A percentile compares a stretch with the other conserved stretches of the same genome.
Evolutionary conservation across 2,888 invertebrate species (phyloP).

Genomic region (Tholera decimalis): DNA sequence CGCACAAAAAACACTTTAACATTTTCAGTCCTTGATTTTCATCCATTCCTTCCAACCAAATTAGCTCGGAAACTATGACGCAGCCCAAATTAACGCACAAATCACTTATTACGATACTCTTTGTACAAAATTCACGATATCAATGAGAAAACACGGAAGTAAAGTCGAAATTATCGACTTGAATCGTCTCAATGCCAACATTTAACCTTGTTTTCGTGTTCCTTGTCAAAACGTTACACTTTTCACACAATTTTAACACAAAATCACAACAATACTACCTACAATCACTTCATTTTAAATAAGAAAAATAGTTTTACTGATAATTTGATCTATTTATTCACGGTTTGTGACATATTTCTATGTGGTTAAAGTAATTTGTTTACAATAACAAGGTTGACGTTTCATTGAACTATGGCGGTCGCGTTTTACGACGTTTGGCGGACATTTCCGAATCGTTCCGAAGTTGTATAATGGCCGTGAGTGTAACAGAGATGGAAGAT

Average conservation of each 20-base stretch:
- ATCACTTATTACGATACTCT: conserved; percentile 12
- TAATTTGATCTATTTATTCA: background rate
- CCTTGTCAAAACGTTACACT: conserved; percentile 31
- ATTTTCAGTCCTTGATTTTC: conserved; percentile 5
- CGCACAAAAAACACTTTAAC: conserved; percentile 30
- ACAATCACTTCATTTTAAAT: background rate
- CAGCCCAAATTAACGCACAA: background rate
- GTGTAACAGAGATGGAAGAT: conserved; percentile 27
- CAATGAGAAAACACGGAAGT: conserved; percentile 36
- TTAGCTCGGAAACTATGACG: background rate
- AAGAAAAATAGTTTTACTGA: background rate
- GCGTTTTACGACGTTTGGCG: conserved; percentile 18
- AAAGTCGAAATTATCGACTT: conserved; percentile 9
- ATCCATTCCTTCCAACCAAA: background rate
- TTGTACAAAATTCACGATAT: conserved; percentile 9
- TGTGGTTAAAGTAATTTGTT: conserved; percentile 19
- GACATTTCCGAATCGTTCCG: conserved; percentile 15
- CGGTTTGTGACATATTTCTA: background rate
- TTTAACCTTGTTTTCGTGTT: conserved; percentile 27
- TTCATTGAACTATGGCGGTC: conserved; percentile 39
- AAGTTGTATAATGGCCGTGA: conserved; percentile 26
- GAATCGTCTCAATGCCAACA: conserved; percentile 30
- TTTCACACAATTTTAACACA: background rate
- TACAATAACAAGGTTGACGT: conserved; percentile 41
- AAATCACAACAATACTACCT: background rate